phyloP scores from a whole-genome alignment of 2,888 invertebrate genomes.

The Acleris holmiana region DNA sequence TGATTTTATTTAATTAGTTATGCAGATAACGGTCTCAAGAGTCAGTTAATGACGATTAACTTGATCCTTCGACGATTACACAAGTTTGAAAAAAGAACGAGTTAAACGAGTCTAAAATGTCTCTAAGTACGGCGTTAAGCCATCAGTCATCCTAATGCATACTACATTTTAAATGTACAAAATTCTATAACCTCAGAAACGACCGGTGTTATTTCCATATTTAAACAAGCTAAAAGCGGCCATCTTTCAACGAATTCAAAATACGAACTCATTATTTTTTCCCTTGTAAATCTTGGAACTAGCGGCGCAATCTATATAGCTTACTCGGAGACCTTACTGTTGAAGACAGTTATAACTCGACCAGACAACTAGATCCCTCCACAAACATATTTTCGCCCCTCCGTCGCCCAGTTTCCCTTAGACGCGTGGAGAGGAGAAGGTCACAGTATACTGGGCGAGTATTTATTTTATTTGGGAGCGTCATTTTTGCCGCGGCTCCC shows the following conservation, averaged over 20 bases:
- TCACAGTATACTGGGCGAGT: constrained; percentile 53
- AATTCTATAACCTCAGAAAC: too few relatives aligned
- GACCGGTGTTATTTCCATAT: background rate
- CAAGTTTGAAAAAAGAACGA: too few relatives aligned
- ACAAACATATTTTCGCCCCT: constrained; percentile 38
- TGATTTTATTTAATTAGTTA: too few relatives aligned
- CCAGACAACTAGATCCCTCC: constrained; percentile 47
- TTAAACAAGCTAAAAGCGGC: background rate
- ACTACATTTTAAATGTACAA: too few relatives aligned
- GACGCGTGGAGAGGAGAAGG: constrained; percentile 42
- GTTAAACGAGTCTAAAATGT: too few relatives aligned
- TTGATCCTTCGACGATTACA: too few relatives aligned
- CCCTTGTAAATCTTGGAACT: constrained; percentile 46
- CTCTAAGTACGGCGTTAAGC: too few relatives aligned
- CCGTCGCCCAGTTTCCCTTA: constrained; percentile 39
- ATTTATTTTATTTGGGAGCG: constrained; percentile 76
- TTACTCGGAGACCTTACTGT: constrained; percentile 39
- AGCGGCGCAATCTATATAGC: constrained; percentile 46
- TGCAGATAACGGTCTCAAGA: too few relatives aligned
- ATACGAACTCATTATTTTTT: constrained; percentile 39
- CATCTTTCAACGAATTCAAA: constrained; percentile 27
- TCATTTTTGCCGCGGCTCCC: constrained; percentile 76
- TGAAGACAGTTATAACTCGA: constrained; percentile 50
- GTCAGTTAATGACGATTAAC: too few relatives aligned
- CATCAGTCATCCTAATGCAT: too few relatives aligned